Conservation (phyloP, 2,888 invertebrate genomes). For the Meghimatium bilineatum region DNA sequence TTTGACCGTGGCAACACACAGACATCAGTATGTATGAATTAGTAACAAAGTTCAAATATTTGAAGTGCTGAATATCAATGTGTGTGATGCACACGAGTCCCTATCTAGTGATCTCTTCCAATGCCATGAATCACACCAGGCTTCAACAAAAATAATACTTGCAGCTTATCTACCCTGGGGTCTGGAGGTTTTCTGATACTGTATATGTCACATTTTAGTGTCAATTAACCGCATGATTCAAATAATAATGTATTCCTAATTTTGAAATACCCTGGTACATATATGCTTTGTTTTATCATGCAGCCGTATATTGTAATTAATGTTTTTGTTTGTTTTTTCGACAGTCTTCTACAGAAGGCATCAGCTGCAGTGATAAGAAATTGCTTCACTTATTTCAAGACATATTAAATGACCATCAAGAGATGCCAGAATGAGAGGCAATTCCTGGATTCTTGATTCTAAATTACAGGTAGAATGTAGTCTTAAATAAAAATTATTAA, state of each 20-base stretch:
- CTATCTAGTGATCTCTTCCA: too few relatives aligned
- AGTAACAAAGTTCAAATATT: too few relatives aligned
- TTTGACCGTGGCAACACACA: too few relatives aligned
- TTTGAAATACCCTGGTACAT: not conserved
- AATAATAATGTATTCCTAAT: not conserved
- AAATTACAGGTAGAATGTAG: slow-evolving; percentile 23
- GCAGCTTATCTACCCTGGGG: too few relatives aligned
- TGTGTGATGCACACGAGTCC: too few relatives aligned
- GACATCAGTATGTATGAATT: too few relatives aligned
- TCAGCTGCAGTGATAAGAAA: slow-evolving; percentile 37
- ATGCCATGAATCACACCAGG: too few relatives aligned
- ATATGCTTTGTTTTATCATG: not conserved
- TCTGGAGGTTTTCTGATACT: too few relatives aligned
- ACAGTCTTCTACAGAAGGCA: slow-evolving; percentile 34
- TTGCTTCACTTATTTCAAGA: slow-evolving; percentile 29
- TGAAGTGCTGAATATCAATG: too few relatives aligned
- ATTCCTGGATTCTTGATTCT: not conserved
- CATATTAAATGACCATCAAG: slow-evolving; percentile 26
- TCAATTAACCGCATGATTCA: not conserved
- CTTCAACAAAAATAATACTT: too few relatives aligned
- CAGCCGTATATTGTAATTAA: not conserved
- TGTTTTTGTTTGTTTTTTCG: not conserved
- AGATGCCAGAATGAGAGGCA: slow-evolving; percentile 27
- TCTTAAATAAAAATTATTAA: not conserved
- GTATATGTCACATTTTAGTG: too few relatives aligned